Evolutionary conservation across 2,113 vertebrate genomes (phyloP), one percentile per base, ranked within the genome.

Genomic region (Noctilio leporinus): DNA sequence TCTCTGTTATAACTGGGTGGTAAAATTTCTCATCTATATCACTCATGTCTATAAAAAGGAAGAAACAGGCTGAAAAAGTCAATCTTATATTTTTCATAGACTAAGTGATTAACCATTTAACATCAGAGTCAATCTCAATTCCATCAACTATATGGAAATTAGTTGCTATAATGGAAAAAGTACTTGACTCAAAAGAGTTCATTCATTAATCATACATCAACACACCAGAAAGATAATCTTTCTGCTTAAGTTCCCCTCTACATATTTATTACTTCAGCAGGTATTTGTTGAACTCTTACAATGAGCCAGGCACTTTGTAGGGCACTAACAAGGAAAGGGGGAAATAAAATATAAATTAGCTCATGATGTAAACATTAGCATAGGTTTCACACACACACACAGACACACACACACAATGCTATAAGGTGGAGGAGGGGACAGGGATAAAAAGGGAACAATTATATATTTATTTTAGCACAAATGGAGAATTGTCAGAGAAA

Each of bases 161-260:
- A 95, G 90, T 96, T 84, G 84, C 80, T 96, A 43, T 93, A 86
- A 94, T 87, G 40, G 92, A 67, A 92, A 96, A 97, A 92, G 81
- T 69, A 62, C 94, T 95, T 97, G 95, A 95, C 95, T 94, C 95
- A 89, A 91, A 96, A 87, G 80, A 22, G 38, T 93, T 95, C 92
- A 80, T 77, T 96, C 94, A 96, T 95, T 96, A 87, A 92, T 97
- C 92, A 95, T 72, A 67, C 59, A 96, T 76, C 84, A 97, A 92
- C 65, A 96, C 22, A 75, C 70, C 65, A 89, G 89, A 95, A 88
- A 96, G 89, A 94, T 93, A 91, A 95, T 86, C 91, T 96, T 93
- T 88, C 95, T 91, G 75, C 86, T 76, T 62, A 84, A 93, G 78
- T 90, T 84, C 80, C 86, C 75, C 55, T 89, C 43, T 49, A 30